Conservation (phyloP, 2,797 vertebrate species). For the Peromyscus nudipes region DNA sequence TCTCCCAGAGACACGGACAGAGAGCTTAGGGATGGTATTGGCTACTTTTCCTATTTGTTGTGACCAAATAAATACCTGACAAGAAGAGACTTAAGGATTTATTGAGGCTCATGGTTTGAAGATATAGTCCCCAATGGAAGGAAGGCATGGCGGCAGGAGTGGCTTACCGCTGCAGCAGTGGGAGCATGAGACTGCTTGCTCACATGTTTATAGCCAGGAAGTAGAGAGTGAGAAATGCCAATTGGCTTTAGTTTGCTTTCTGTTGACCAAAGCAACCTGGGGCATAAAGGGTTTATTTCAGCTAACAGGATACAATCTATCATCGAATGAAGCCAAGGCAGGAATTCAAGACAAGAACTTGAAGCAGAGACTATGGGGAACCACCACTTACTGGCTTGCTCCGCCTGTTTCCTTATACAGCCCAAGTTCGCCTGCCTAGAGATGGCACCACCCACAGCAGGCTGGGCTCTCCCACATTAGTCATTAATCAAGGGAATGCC, state of each 20-base stretch:
- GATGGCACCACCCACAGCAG: too few species aligned
- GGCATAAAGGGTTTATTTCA: not conserved
- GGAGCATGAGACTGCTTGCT: not conserved
- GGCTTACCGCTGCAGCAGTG: not conserved
- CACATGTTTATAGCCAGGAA: not conserved
- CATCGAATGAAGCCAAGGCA: not conserved
- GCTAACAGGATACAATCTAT: not conserved
- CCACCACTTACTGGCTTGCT: not conserved
- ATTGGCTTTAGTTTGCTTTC: not conserved
- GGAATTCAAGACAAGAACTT: not conserved
- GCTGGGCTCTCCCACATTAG: not conserved
- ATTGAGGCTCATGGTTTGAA: not conserved
- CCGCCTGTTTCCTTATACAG: not conserved
- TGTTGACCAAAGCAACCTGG: too few species aligned
- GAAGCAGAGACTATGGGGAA: not conserved
- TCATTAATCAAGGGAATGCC: not conserved
- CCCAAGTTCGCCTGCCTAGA: not conserved
- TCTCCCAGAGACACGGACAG: not conserved
- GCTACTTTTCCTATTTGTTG: not conserved
- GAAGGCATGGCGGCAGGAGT: too few species aligned
- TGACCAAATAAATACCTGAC: not conserved
- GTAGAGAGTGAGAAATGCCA: not conserved
- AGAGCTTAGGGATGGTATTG: not conserved
- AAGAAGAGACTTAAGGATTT: not conserved
- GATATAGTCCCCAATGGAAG: not conserved